Percentiles rank a stretch among this genome's conserved stretches.
Conservation (phyloP, 2,888 invertebrate species). For the Patella caerulea region DNA sequence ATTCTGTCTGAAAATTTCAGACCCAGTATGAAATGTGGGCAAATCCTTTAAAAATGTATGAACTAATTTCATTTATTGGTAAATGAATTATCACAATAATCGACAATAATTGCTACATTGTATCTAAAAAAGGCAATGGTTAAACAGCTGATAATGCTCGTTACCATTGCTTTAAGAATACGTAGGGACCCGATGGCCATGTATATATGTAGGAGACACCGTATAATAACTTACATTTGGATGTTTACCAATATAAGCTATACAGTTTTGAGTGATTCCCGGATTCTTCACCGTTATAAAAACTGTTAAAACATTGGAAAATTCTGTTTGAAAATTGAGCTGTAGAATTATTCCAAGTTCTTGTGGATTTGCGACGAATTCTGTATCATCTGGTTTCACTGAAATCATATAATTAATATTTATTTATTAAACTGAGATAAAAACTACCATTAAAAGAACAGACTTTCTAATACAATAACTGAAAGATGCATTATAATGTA, state of each 20-base stretch:
- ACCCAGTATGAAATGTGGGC: too few relatives aligned
- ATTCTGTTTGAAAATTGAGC: constrained; percentile 57
- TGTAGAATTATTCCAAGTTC: constrained; percentile 46
- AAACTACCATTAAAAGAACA: too few relatives aligned
- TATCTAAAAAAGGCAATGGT: not conserved
- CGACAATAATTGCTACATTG: not conserved
- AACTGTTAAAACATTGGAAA: constrained; percentile 57
- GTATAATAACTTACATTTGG: constrained; percentile 42
- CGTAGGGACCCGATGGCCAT: not conserved
- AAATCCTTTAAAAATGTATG: too few relatives aligned
- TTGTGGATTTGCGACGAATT: constrained; percentile 19
- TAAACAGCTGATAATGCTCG: not conserved
- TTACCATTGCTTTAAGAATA: not conserved
- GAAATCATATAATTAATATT: too few relatives aligned
- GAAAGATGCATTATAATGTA: too few relatives aligned
- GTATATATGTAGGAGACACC: not conserved
- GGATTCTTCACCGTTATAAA: constrained; percentile 46
- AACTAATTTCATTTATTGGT: not conserved
- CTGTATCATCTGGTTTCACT: too few relatives aligned
- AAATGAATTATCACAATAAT: not conserved
- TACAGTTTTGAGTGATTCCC: constrained; percentile 40
- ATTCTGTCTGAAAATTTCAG: not conserved
- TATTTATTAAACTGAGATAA: too few relatives aligned
- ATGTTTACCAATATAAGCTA: constrained; percentile 43
- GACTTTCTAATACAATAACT: too few relatives aligned